phyloP scores from a whole-genome alignment of 2,888 invertebrate species.

The Antitype chi region DNA sequence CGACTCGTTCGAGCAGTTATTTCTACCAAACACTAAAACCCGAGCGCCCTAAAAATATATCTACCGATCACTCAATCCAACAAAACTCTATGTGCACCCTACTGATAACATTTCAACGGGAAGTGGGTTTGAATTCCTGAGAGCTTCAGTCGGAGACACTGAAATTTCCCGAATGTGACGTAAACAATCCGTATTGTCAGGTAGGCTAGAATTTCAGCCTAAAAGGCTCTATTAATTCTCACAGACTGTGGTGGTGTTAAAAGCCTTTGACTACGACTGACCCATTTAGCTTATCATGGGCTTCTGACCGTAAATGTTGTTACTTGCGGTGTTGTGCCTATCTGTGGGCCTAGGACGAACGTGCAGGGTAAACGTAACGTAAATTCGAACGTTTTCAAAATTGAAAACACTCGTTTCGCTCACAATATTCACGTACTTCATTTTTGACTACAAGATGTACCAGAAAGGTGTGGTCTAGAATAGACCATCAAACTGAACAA shows the following conservation, averaged over 20 bases:
- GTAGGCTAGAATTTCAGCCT: constrained; percentile 27
- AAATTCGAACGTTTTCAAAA: neutral
- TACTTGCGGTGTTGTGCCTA: neutral
- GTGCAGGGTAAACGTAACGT: neutral
- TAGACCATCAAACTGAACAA: neutral
- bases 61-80: neutral
- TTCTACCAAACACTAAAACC: neutral
- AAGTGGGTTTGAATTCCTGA: constrained; percentile 31
- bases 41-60: neutral
- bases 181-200: constrained; percentile 34
- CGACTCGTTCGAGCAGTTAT: too few relatives aligned
- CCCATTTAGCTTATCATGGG: constrained; percentile 13
- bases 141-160: constrained; percentile 22
- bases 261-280: constrained; percentile 10
- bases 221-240: constrained; percentile 20
- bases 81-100: constrained; percentile 16
- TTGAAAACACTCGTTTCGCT: neutral
- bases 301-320: neutral
- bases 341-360: neutral
- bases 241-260: neutral
- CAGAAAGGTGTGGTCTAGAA: neutral
- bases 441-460: neutral
- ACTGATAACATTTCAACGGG: constrained; percentile 1
- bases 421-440: neutral
- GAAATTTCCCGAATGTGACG: constrained; percentile 27